These are phyloP conservation scores for Castor canadensis DNA, from an alignment of 2,113 vertebrate species.

Conservation along the genomic window DNA sequence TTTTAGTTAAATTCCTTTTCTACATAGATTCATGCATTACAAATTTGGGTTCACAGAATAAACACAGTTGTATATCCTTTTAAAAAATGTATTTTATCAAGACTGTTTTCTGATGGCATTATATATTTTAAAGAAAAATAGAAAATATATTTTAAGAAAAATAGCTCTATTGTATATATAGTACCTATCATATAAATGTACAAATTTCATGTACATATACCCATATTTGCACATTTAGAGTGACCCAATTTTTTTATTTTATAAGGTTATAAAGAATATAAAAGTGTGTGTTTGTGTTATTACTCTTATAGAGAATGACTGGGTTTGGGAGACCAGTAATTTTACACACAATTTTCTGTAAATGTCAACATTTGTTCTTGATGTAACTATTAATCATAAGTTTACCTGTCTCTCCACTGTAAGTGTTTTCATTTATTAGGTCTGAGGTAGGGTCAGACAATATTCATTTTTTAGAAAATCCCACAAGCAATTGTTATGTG, in stretches of 20 bases:
- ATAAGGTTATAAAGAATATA: neutral
- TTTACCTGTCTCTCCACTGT: neutral
- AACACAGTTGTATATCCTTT: neutral
- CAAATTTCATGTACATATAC: neutral
- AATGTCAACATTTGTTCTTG: neutral
- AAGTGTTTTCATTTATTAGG: too few relatives aligned
- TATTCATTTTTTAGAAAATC: neutral
- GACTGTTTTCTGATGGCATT: neutral
- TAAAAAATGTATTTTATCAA: neutral
- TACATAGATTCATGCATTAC: neutral
- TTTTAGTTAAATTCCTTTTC: neutral
- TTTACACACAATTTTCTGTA: neutral
- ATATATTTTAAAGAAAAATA: neutral
- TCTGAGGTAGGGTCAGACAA: neutral
- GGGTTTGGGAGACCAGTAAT: neutral
- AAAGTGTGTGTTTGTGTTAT: neutral
- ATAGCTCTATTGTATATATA: neutral
- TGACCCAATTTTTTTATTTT: neutral
- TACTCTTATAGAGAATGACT: neutral
- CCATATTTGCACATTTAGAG: neutral
- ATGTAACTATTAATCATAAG: neutral
- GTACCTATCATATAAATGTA: neutral
- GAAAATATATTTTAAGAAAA: neutral
- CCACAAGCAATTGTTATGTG: neutral
- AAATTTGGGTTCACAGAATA: neutral